These are phyloP conservation scores for Physella acuta DNA, from an alignment of 1,140 invertebrate species.

Conservation along the genomic window DNA sequence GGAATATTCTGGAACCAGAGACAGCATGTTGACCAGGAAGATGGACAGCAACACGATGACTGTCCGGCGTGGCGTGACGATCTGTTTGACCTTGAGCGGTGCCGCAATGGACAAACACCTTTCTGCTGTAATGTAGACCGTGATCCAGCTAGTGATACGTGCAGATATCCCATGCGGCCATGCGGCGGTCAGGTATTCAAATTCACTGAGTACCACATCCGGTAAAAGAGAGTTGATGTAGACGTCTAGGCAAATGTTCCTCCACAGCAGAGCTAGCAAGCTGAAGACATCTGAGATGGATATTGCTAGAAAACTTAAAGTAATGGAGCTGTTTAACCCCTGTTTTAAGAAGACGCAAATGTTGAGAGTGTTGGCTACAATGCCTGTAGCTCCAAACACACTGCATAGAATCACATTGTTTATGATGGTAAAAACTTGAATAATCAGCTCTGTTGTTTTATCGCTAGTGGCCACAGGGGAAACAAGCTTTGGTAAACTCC, in stretches of 20 bases:
- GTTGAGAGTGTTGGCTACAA: background rate
- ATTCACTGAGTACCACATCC: background rate
- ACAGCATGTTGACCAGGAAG: background rate
- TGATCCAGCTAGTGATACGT: slow-evolving; percentile 9
- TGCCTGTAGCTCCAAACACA: background rate
- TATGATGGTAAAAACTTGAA: background rate
- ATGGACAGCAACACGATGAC: background rate
- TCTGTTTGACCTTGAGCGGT: slow-evolving; percentile 9
- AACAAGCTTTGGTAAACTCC: no score
- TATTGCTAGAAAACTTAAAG: background rate
- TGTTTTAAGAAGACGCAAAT: background rate
- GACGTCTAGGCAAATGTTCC: background rate
- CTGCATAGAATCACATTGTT: slow-evolving; percentile 5
- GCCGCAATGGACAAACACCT: background rate
- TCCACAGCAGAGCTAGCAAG: background rate
- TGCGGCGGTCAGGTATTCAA: background rate
- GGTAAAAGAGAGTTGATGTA: background rate
- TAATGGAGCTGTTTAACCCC: background rate
- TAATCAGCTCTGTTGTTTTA: background rate
- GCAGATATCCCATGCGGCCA: background rate
- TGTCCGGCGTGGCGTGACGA: background rate
- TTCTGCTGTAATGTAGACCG: slow-evolving; percentile 10
- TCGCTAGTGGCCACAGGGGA: background rate
- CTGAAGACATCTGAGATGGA: background rate
- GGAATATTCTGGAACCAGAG: background rate